Conservation (phyloP, 2,797 vertebrate species). For the Peromyscus attwateri region DNA sequence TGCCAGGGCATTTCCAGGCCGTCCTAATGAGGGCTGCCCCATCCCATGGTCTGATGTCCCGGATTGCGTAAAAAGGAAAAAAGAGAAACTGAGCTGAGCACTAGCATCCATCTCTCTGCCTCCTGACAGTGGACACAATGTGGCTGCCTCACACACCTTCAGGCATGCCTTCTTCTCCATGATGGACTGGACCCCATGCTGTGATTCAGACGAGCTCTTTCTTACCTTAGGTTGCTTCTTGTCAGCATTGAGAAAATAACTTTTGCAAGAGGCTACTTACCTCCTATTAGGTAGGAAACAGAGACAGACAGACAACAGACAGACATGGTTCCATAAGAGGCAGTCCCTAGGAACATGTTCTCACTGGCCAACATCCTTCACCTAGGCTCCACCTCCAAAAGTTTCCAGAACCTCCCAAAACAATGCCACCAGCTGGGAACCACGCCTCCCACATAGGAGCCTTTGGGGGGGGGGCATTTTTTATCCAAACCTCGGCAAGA, state of each 20-base stretch:
- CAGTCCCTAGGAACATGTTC: not conserved
- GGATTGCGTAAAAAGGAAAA: not conserved
- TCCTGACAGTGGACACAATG: not conserved
- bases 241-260: not conserved
- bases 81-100: fast-evolving
- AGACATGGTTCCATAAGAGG: not conserved
- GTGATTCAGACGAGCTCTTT: not conserved
- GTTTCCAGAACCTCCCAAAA: not conserved
- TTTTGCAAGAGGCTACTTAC: not conserved
- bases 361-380: not conserved
- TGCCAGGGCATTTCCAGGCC: too few relatives aligned
- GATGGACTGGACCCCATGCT: too few relatives aligned
- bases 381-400: too few relatives aligned
- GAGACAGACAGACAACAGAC: not conserved
- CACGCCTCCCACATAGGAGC: not conserved
- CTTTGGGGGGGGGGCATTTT: not conserved
- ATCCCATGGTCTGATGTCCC: too few relatives aligned
- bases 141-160: not conserved
- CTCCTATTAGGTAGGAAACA: not conserved
- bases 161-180: too few relatives aligned
- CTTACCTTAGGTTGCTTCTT: not conserved
- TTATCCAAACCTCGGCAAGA: not conserved
- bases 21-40: not conserved
- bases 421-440: not conserved
- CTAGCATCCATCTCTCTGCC: not conserved